Base-by-base conservation (phyloP, 1,140 invertebrate genomes). In the Drosophila ironensis region DNA sequence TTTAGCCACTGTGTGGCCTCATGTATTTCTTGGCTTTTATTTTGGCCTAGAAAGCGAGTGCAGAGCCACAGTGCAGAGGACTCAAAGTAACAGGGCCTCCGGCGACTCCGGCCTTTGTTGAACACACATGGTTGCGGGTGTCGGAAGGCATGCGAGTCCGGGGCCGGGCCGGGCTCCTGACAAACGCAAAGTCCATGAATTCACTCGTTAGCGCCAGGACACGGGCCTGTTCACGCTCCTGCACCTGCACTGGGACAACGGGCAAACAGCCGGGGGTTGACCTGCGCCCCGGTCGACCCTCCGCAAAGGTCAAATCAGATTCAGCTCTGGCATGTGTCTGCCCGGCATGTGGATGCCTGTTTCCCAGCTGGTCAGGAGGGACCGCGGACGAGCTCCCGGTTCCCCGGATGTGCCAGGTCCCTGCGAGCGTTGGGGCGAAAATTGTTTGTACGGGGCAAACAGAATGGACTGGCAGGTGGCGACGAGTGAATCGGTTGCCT, bases 151-250 rank as follows among this genome's bases (percentile, higher is more conserved):
- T 52, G 52, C 24, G 16, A 1, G 40, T 30, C 14, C 50, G 46
- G 37, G 4, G 40, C 22, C 25, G 19, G 27, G 27, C 11, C 1
- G 20, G 14, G 3, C 14, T 4, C 53, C 56, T 37, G 66, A 37
- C 33, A 59, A 46, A 52, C 69, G 68, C 51, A 57, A 47, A 72
- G 61, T 60, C 54, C 42, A 37, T 69, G 72, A 68, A 52, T 61
- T 63, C 51, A 82, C 54, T 80, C 72, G 77, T 82, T 81, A 72
- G 63, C 69, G 61, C 28, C 56, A 48, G 38, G 51, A 40, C 52
- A 44, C 33, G 30, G 14, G 12, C 48, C 33, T 22, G 54, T 59
- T 59, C 48, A 59, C 54, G 54, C 54, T 59, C 40, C 35, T 60
- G 37, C 41, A 63, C 30, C 33, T 63, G 59, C 59, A 27, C 14